Base-by-base conservation (phyloP, 2,888 invertebrate genomes). In the Pandemis cinnamomeana region DNA sequence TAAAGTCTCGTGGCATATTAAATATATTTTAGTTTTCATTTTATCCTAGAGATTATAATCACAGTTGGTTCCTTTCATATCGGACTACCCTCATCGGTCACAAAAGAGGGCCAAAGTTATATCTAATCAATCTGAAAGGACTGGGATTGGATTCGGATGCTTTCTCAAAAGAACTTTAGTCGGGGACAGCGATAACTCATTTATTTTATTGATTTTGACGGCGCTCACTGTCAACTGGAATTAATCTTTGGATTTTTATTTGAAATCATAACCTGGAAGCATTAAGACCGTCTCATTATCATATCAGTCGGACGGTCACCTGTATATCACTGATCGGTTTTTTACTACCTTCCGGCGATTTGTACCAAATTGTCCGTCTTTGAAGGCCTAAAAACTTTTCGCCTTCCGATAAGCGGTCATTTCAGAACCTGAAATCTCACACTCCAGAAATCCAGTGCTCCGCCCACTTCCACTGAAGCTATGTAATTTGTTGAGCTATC, bases 181-280 rank as follows among this genome's bases (percentile, higher is more conserved):
- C 20, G 63, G 55, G 53, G 48, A 62, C 46, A 51, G 63, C 68
- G 41, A 72, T 72, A 68, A 72, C 72, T 68, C 68, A 68, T 68
- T 72, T 72, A 72, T 68, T 68, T 72, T 72, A 72, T 68, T 63
- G 72, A 72, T 63, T 67, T 51, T 41, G 63, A 13, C 41, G 27
- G 46, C 55, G 48, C 41, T 64, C 66, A 46, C 20, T 60, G 36
- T 44, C 62, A 71, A 62, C 51, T 27, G 51, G 61, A 42, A 61
- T n/a, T 51, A 67, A 71, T 71, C 60, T 42, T 7, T 44, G 15
- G 41, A 42, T 42, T 42, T n/a, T 13, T 55, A 71, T 58, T 46
- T 64, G 44, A 63, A 36, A 36, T 36, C 61, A 53, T 53, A 5
- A 53, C n/a, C 8, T 44, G 8, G 8, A 44, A 44, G 8, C 7